These are phyloP conservation scores for Cyphomyrmex costatus DNA, from an alignment of 1,140 invertebrate genomes.

Conservation along the genomic window DNA sequence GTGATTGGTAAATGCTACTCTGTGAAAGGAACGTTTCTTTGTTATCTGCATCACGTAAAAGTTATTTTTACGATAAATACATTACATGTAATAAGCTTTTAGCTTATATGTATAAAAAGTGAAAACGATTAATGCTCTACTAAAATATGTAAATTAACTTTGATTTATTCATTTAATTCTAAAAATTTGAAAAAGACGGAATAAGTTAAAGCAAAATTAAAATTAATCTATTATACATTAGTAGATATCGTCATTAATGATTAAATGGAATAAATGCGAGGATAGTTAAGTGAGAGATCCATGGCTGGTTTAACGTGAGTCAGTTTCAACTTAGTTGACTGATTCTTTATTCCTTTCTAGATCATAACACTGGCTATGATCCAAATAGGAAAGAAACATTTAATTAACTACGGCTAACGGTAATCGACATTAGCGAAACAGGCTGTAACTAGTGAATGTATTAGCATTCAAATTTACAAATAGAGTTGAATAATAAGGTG, in stretches of 20 bases:
- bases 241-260: too few species aligned
- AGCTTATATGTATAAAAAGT: background rate
- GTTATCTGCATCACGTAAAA: background rate
- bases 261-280: background rate
- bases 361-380: slow-evolving; percentile 16
- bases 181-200: too few species aligned
- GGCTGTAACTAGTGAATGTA: slow-evolving; percentile 35
- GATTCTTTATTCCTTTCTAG: slow-evolving; percentile 20
- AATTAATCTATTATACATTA: too few species aligned
- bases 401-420: slow-evolving; percentile 48
- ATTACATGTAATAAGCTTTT: background rate
- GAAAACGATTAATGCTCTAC: too few species aligned
- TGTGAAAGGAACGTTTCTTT: background rate
- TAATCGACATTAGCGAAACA: slow-evolving; percentile 43
- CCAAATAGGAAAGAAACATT: slow-evolving; percentile 28
- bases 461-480: slow-evolving; percentile 46
- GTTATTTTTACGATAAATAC: background rate
- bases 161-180: too few species aligned
- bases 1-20: background rate
- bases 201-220: too few species aligned
- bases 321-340: background rate
- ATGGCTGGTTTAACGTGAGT: background rate
- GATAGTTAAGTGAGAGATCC: background rate
- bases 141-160: too few species aligned
- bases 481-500: slow-evolving; percentile 40